These are phyloP conservation scores for Hypselothyrea guttata DNA, from an alignment of 2,888 invertebrate species.

Conservation along the genomic window DNA sequence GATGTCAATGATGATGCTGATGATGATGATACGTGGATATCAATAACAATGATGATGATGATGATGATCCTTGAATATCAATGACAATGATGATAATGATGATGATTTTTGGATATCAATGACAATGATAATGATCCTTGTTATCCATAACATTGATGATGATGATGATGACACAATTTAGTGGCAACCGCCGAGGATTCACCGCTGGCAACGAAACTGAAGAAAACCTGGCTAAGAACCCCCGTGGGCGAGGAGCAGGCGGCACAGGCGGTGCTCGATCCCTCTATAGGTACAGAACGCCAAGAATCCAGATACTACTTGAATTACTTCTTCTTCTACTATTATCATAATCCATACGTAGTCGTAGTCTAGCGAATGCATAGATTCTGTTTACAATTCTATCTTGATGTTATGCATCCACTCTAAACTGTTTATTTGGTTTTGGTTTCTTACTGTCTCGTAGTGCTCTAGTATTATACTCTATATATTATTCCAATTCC, in stretches of 20 bases:
- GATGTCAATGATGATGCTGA: no score
- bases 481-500: slow-evolving; percentile 7
- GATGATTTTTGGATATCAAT: no score
- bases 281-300: slow-evolving; percentile 84
- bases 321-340: no score
- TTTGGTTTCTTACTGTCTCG: background rate
- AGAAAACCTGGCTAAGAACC: slow-evolving; percentile 89
- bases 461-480: no score
- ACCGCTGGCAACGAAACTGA: slow-evolving; percentile 87
- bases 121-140: no score
- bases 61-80: no score
- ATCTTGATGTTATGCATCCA: no score
- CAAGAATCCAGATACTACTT: slow-evolving; percentile 22
- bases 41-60: no score
- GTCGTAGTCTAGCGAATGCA: slow-evolving; percentile 28
- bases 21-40: no score
- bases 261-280: slow-evolving; percentile 87
- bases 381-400: background rate
- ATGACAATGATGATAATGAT: no score
- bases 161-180: slow-evolving; percentile 59
- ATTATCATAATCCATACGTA: no score
- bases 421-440: no score
- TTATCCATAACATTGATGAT: background rate
- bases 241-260: slow-evolving; percentile 88
- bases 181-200: slow-evolving; percentile 87